Conservation (phyloP, 2,113 vertebrate species). For the human (Homo sapiens) region GRCh38 chr12:88455001-88455500, state of each 20-base stretch:
- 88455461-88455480: not conserved
- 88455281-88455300: not conserved
- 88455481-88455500: not conserved
- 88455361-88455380: not conserved
- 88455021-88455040: too few species aligned
- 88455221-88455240: not conserved
- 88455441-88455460: not conserved
- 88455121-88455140: too few species aligned
- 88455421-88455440: not conserved
- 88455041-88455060: too few species aligned
- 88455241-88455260: not conserved
- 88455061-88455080: too few species aligned
- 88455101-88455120: too few species aligned
- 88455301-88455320: not conserved
- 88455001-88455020: too few species aligned
- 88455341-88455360: not conserved
- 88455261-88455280: not conserved
- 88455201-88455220: too few species aligned
- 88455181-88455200: too few species aligned
- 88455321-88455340: not conserved
- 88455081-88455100: too few species aligned
- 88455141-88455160: too few species aligned
- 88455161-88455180: too few species aligned
- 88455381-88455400: not conserved
- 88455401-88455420: not conserved